These are phyloP conservation scores for Lomographa bimaculata DNA, from an alignment of 2,888 invertebrate genomes.

Conservation along the genomic window DNA sequence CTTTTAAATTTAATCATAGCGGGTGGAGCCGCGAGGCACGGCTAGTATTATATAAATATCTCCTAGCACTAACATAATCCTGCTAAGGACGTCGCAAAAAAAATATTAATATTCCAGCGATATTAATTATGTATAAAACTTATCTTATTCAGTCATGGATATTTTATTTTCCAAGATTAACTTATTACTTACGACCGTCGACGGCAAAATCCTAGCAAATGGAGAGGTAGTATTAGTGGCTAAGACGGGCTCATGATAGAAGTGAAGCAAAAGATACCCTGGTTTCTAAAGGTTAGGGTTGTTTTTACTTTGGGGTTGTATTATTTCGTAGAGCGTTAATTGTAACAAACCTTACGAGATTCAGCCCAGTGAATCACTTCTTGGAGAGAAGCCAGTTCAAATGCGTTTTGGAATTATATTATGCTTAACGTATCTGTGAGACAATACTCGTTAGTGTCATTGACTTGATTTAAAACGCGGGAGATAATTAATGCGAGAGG, in stretches of 20 bases:
- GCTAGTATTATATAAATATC: no score
- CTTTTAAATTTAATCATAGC: no score
- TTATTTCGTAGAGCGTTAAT: constrained; percentile 43
- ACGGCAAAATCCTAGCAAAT: constrained; percentile 21
- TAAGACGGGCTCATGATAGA: constrained; percentile 6
- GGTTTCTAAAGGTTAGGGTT: background rate
- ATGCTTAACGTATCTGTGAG: constrained; percentile 38
- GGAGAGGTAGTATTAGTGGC: constrained; percentile 16
- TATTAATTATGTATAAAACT: no score
- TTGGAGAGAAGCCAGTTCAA: constrained; percentile 56
- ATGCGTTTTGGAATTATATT: constrained; percentile 51
- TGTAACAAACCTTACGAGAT: constrained; percentile 54
- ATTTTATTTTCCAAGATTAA: constrained; percentile 19
- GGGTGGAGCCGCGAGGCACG: no score
- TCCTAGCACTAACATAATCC: no score
- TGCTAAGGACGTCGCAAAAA: no score
- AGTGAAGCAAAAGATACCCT: constrained; percentile 2
- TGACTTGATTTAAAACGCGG: constrained; percentile 1
- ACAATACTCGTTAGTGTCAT: constrained; percentile 27
- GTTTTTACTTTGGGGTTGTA: background rate
- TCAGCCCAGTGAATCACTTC: constrained; percentile 54
- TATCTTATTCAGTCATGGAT: constrained; percentile 3
- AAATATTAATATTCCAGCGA: no score
- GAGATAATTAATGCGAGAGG: no score
- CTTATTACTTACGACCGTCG: constrained; percentile 20